Conservation (phyloP, 2,888 invertebrate species). For the Cybosia mesomella region DNA sequence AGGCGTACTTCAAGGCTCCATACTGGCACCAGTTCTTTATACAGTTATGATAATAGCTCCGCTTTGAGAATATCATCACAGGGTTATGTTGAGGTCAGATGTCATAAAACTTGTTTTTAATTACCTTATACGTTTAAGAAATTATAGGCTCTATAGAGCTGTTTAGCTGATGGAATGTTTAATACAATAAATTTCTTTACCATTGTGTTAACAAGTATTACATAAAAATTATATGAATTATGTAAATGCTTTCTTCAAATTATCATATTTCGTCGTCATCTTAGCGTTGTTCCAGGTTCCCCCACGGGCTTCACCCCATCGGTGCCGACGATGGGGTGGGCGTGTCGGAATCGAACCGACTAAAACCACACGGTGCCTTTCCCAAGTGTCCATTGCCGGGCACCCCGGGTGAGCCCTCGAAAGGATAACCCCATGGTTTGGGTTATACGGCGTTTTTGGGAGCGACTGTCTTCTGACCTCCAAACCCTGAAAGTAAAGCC, state of each 20-base stretch:
- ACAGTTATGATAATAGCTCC: constrained; percentile 48
- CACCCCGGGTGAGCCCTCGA: too few relatives aligned
- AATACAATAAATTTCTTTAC: constrained; percentile 1
- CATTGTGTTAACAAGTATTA: not conserved
- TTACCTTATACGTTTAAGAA: constrained; percentile 36
- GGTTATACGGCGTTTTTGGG: too few relatives aligned
- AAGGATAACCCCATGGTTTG: too few relatives aligned
- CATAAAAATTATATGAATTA: not conserved
- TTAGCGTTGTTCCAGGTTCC: too few relatives aligned
- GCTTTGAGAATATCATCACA: constrained; percentile 55
- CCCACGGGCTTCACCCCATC: too few relatives aligned
- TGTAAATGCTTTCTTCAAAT: not conserved
- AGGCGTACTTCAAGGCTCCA: constrained; percentile 48
- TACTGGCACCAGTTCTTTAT: constrained; percentile 49
- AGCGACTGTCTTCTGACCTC: too few relatives aligned
- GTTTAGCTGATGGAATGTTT: not conserved
- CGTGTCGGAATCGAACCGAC: too few relatives aligned
- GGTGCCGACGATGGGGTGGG: too few relatives aligned
- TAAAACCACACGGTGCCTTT: too few relatives aligned
- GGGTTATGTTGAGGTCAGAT: constrained; percentile 57
- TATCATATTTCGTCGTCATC: too few relatives aligned
- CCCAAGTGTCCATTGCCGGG: too few relatives aligned
- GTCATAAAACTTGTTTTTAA: constrained; percentile 44
- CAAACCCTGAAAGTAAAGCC: too few relatives aligned
- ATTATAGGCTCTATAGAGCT: not conserved